Base-by-base conservation (phyloP, 1,140 invertebrate genomes). In the Capitella teleta region DNA sequence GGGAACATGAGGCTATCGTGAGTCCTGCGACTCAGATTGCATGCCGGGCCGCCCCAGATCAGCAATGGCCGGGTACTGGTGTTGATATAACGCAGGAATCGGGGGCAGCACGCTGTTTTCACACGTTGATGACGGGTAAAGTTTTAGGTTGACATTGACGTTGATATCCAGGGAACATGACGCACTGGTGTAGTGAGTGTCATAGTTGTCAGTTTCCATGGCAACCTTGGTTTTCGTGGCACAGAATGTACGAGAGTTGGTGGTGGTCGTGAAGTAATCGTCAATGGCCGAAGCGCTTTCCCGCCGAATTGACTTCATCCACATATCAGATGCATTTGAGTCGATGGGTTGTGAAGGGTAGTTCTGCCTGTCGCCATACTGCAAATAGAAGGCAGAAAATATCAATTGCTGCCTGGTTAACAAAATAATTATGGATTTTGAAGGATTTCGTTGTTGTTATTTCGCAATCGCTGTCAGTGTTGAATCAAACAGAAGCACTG, bases 261-360 rank as follows among this genome's bases (percentile, higher is more conserved):
- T n/a, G 42, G 16, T 26, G 3, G 21, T 44, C 23, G 21, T 60
- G 72, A 84, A 84, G 61, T 82, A 83, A 49, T 83, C 81, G 65
- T 82, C 81, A 56, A 83, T 79, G 53, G 78, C 74, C 5, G 79
- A 77, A 3, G 78, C 77, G 19, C 77, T 79, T 52, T 80, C 76
- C 14, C 81, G 70, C 12, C 81, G 73, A n/a, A n/a, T n/a, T n/a
- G n/a, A n/a, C n/a, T n/a, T n/a, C n/a, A n/a, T n/a, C n/a, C n/a
- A n/a, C n/a, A n/a, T n/a, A n/a, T n/a, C n/a, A n/a, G n/a, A n/a
- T n/a, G n/a, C n/a, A n/a, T n/a, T n/a, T n/a, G n/a, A n/a, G n/a
- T n/a, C n/a, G n/a, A n/a, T n/a, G n/a, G n/a, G n/a, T n/a, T n/a
- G n/a, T n/a, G n/a, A n/a, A n/a, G n/a, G n/a, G n/a, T n/a, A n/a